Percentiles rank a stretch among this genome's conserved stretches.
Conservation (phyloP, 2,888 invertebrate genomes). For the Operophtera brumata region DNA sequence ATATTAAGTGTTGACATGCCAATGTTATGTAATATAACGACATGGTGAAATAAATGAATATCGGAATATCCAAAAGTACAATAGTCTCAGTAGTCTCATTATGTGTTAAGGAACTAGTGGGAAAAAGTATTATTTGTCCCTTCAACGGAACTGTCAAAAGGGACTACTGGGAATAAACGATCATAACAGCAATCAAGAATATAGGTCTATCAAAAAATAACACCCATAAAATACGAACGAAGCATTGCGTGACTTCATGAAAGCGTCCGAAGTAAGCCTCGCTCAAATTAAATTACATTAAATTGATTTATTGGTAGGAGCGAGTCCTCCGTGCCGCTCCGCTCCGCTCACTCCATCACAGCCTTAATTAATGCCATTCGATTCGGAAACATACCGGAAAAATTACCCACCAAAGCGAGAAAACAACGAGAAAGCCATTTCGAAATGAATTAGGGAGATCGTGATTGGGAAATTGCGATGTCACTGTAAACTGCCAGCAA, state of each 20-base stretch:
- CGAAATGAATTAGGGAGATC: conserved; percentile 25
- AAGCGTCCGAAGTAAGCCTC: conserved; percentile 53
- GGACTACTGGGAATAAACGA: no score
- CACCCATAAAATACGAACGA: conserved; percentile 15
- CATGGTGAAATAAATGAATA: no score
- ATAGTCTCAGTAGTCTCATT: no score
- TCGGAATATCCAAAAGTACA: no score
- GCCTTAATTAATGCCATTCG: conserved; percentile 75
- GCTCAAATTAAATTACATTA: conserved; percentile 78
- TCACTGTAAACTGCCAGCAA: not conserved
- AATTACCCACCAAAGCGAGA: conserved; percentile 44
- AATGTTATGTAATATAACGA: no score
- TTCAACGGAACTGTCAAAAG: no score
- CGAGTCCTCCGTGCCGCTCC: conserved; percentile 45
- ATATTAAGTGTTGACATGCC: no score
- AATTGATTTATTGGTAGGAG: conserved; percentile 77
- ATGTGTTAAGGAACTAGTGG: no score
- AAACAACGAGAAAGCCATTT: conserved; percentile 30
- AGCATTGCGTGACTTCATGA: conserved; percentile 61
- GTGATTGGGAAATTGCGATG: conserved; percentile 16
- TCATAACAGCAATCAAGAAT: not conserved
- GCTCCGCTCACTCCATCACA: conserved; percentile 57
- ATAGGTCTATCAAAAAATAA: not conserved
- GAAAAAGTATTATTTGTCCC: not conserved
- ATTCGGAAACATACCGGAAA: conserved; percentile 66